Conservation (phyloP, 2,113 vertebrate species). For the Crypturellus undulatus region DNA sequence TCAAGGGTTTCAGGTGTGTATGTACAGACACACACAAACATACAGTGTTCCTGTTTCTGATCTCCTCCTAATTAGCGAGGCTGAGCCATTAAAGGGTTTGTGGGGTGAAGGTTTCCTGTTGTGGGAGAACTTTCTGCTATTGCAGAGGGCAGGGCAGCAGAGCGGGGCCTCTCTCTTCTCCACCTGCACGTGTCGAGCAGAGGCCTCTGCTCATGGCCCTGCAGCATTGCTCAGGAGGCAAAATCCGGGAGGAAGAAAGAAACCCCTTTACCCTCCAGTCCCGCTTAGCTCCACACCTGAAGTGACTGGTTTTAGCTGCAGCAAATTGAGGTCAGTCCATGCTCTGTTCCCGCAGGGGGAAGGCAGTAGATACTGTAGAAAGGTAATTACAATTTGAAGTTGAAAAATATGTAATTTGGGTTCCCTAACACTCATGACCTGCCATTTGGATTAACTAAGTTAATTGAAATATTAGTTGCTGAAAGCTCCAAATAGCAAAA, state of each 20-base stretch:
- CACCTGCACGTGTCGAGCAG: rapidly evolving
- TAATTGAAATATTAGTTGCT: not conserved
- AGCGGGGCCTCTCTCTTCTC: not conserved
- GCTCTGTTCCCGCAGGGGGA: not conserved
- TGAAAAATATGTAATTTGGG: not conserved
- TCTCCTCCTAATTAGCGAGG: not conserved
- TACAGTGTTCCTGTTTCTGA: not conserved
- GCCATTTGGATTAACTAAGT: not conserved
- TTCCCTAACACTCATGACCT: not conserved
- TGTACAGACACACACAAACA: not conserved
- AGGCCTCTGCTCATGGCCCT: not conserved
- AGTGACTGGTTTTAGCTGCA: not conserved
- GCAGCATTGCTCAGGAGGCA: not conserved
- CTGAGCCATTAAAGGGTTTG: not conserved
- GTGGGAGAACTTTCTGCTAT: not conserved
- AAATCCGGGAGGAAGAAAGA: not conserved
- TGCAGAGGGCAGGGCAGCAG: not conserved
- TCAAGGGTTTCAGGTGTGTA: not conserved
- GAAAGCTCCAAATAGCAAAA: not conserved
- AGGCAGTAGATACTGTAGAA: not conserved
- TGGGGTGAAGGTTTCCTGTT: not conserved
- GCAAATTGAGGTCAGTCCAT: not conserved
- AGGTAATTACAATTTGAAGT: not conserved
- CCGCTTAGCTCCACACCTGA: not conserved
- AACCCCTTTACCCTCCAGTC: not conserved